Evolutionary conservation across 1,140 invertebrate genomes (phyloP).

Genomic region (Euschistus heros): DNA sequence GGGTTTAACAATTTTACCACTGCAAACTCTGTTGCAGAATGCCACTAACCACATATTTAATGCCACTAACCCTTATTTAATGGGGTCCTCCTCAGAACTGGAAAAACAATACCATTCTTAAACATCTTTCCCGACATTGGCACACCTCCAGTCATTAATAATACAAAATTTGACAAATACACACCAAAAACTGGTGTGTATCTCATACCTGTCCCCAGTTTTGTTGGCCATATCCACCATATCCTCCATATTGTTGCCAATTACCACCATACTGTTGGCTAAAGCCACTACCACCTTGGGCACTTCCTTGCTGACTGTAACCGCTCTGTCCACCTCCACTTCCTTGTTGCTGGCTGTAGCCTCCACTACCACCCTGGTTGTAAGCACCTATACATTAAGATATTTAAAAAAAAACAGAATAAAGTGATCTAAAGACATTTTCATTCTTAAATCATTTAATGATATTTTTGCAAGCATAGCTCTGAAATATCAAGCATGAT

Average conservation of each 20-base stretch:
- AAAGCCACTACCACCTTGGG: background rate
- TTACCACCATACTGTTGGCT: constrained; percentile 8
- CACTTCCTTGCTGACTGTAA: constrained; percentile 10
- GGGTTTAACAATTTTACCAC: background rate
- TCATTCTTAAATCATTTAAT: too few relatives aligned
- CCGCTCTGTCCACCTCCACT: background rate
- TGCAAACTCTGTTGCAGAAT: too few relatives aligned
- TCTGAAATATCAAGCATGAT: too few relatives aligned
- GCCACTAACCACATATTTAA: too few relatives aligned
- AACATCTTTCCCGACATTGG: too few relatives aligned
- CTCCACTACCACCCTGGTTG: background rate
- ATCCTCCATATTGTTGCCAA: constrained; percentile 17
- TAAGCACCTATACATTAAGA: background rate
- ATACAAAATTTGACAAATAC: too few relatives aligned
- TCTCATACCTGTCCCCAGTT: background rate
- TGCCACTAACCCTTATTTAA: too few relatives aligned
- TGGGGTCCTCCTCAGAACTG: too few relatives aligned
- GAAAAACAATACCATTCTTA: too few relatives aligned
- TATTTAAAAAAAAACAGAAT: background rate
- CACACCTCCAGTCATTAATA: too few relatives aligned
- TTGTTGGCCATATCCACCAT: constrained; percentile 2
- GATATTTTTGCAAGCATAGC: too few relatives aligned
- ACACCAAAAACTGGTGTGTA: background rate
- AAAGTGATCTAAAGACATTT: background rate
- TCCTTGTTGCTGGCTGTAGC: constrained; percentile 18